Evolutionary conservation across 2,113 vertebrate species (phyloP).

Genomic region (Cebus imitator): DNA sequence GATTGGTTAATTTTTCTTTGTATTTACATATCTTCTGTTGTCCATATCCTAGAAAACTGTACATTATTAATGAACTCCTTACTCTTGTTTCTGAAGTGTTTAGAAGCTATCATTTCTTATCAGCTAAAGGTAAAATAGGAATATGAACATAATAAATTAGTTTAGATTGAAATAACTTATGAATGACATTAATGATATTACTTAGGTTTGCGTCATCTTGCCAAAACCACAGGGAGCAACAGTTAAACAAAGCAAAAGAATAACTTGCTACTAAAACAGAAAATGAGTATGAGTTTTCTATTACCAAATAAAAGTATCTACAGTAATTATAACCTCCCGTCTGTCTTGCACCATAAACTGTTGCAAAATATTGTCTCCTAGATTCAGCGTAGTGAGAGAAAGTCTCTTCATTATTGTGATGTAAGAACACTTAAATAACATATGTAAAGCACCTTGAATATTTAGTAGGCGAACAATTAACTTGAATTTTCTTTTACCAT

Average conservation of each 20-base stretch:
- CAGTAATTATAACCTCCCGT: background rate
- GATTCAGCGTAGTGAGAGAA: background rate
- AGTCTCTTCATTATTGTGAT: background rate
- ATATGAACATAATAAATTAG: constrained; percentile 39
- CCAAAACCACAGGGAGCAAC: background rate
- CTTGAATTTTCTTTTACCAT: background rate
- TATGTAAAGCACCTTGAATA: background rate
- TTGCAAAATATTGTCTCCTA: constrained; percentile 29
- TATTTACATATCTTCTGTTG: background rate
- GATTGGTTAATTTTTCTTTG: background rate
- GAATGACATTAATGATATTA: constrained; percentile 50
- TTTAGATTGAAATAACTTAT: constrained; percentile 11
- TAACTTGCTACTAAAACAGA: background rate
- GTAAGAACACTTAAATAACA: background rate
- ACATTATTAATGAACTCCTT: background rate
- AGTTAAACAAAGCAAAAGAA: constrained; percentile 12
- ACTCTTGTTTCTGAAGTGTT: background rate
- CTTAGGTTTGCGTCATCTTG: constrained; percentile 58
- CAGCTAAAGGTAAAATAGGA: background rate
- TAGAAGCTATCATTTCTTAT: constrained; percentile 2
- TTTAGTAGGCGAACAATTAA: background rate
- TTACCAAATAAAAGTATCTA: constrained; percentile 6
- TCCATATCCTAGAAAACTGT: background rate
- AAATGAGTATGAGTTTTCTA: constrained; percentile 38
- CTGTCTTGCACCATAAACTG: background rate